phyloP scores from a whole-genome alignment of 2,797 vertebrate genomes.

The Sebastes matsubarae region DNA sequence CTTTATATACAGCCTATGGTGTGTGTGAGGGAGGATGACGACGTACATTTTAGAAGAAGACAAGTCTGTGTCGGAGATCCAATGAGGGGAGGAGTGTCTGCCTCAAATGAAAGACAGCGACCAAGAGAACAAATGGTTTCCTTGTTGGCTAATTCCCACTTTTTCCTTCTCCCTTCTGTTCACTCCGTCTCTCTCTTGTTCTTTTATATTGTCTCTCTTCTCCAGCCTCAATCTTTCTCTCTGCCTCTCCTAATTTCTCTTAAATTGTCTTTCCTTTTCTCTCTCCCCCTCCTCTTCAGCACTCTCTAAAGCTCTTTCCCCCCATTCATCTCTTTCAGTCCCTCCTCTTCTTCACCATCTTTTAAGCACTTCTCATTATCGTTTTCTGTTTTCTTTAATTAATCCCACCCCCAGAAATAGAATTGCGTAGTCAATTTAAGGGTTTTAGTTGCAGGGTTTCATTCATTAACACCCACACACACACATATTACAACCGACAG shows the following conservation, averaged over 20 bases:
- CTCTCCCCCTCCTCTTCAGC: neutral
- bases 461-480: constrained; percentile 32
- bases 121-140: constrained; percentile 22
- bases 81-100: constrained; percentile 14
- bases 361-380: constrained; percentile 7
- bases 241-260: neutral
- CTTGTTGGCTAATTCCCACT: constrained; percentile 13
- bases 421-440: constrained; percentile 27
- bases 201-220: neutral
- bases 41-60: constrained; percentile 32
- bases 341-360: neutral
- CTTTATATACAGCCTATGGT: no score
- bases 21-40: constrained; percentile 5
- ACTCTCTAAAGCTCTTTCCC: neutral
- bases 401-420: constrained; percentile 42
- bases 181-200: neutral
- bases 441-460: constrained; percentile 16
- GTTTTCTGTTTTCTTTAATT: constrained; percentile 31
- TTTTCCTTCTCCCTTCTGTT: constrained; percentile 4
- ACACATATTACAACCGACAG: neutral
- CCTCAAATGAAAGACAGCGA: constrained; percentile 7
- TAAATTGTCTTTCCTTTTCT: neutral
- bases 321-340: neutral
- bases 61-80: constrained; percentile 28
- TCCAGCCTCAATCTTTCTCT: neutral